Base-by-base conservation (phyloP, 2,797 vertebrate species). In the Acanthornis magna region DNA sequence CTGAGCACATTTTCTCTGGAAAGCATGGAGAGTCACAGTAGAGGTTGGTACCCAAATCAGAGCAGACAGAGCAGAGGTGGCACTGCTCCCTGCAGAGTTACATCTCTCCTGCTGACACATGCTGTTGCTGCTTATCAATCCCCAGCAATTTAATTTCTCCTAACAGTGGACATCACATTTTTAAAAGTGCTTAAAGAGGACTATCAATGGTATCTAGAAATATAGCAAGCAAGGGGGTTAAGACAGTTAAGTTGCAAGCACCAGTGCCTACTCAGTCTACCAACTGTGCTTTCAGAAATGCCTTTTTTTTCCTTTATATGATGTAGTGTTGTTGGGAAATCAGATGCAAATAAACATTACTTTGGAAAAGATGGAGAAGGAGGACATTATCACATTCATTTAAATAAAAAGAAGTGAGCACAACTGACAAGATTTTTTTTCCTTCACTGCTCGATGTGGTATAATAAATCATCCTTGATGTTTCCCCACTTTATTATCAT, bases 381-480 rank as follows among this genome's bases (percentile, higher is more conserved):
- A 92, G 70, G 75, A 66, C 58, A 91, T 96, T 94, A 94, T 92
- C 85, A 65, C 71, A 88, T 92, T 97, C 68, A 92, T 96, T 95
- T 85, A 91, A 96, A 96, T 95, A 92, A 94, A 88, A 95, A 81
- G 6, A 76, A 85, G 36, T 60, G 27, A 96, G 91, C 58, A 78
- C 60, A 88, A 76, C 66, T 91, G 92, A 92, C 68, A 90, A 92
- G 75, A 38, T 70, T 34, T 71, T 88, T 83, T 94, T 96, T 86
- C 89, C 83, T 89, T 89, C 71, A 54, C 57, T 90, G 78, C 70
- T 85, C 58, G 2, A 81, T 92, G 90, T 77, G 57, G 10, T 95
- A 50, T 74, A 96, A 96, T 96, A 95, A 94, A 95, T 96, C 89
- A 95, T 95, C 67, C 87, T 90, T 95, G 94, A 95, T 92, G 78